Evolutionary conservation across 2,797 vertebrate genomes (phyloP).

Genomic region (Sebastiscus tertius): DNA sequence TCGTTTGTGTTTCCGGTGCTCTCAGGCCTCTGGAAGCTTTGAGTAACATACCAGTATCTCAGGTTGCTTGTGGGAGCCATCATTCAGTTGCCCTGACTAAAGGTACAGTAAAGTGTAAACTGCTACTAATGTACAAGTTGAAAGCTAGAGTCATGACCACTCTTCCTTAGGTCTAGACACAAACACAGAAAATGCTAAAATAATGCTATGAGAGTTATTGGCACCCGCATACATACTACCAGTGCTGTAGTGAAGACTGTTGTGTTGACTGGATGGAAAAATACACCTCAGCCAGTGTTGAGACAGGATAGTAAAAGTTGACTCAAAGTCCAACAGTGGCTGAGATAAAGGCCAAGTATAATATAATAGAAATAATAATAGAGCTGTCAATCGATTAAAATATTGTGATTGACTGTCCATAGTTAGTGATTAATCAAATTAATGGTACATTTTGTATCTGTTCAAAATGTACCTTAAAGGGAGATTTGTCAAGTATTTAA

Average conservation of each 20-base stretch:
- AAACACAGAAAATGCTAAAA: neutral
- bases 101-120: conserved; percentile 76
- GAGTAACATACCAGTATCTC: conserved; percentile 81
- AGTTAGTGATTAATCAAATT: no score
- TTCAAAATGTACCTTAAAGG: no score
- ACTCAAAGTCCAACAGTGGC: neutral
- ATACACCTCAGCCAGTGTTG: neutral
- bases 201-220: neutral
- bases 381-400: no score
- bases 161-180: neutral
- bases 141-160: neutral
- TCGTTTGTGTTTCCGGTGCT: neutral
- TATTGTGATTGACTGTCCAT: no score
- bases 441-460: no score
- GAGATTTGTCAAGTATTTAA: no score
- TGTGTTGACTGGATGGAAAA: neutral
- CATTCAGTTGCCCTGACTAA: conserved; percentile 89
- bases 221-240: neutral
- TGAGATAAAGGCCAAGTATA: neutral
- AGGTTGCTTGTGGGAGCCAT: conserved; percentile 90
- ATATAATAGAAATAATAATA: neutral
- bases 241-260: neutral
- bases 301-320: neutral
- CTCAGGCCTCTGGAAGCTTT: conserved; percentile 74
- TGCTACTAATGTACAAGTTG: neutral